Evolutionary conservation across 1,140 invertebrate species (phyloP), one percentile per base, ranked within the genome.

Genomic region (Brachionus sp.): DNA sequence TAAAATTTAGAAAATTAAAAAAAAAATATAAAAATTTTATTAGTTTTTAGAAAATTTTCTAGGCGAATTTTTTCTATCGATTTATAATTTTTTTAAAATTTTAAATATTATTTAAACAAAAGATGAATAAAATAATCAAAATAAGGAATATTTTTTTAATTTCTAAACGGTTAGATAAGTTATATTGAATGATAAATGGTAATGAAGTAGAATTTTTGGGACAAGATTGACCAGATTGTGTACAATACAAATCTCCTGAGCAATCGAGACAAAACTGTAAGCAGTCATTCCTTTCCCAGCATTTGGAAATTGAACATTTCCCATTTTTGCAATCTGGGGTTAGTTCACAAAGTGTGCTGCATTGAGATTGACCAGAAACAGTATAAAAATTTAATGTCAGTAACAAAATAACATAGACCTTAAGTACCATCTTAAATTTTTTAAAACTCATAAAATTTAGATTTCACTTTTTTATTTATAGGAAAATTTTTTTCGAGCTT

Each of bases 301-400:
- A 75, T 46, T 25, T 46, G 9, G 70, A 23, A 13, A 75, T 46
- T n/a, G 39, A 75, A 19, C 70, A 75, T 46, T 46, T 46, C 12
- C 70, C 70, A 25, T 19, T 75, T 25, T 75, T 44, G 70, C 70
- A 75, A 29, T 46, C 42, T 10, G 70, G 70, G 10, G 70, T 75
- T 12, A 46, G 6, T 25, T 23, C 46, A 80, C 77, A 80, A n/a
- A 66, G 7, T 39, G 53, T 44, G 12, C 33, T 35, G 57, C 77
- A 80, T 23, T 23, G 46, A 37, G 50, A 37, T 44, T 57, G 46
- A 12, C 19, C 0, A 19, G 10, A 23, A 12, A 16, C 19, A 0
- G 0, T 13, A 25, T 46, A 4, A 29, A 46, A 75, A 44, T 7
- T 9, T 25, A 46, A 46, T 46, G 13, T 44, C 16, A 19, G 2